Conservation (phyloP, 2,113 vertebrate species). For the Macquaria australasica region DNA sequence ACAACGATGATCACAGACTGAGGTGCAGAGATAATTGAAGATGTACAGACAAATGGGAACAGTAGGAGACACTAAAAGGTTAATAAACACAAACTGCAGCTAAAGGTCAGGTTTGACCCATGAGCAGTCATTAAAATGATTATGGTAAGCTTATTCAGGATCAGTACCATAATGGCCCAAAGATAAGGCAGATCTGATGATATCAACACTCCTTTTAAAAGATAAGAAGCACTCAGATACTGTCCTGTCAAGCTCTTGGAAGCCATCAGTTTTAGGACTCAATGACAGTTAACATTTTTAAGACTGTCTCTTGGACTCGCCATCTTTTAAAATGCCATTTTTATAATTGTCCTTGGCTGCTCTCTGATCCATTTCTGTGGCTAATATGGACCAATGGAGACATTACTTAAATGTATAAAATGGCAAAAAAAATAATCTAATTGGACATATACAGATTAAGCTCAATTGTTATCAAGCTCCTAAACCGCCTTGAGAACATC, state of each 20-base stretch:
- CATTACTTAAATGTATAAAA: background rate
- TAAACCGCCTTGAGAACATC: background rate
- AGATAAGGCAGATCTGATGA: background rate
- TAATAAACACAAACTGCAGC: slow-evolving; percentile 27
- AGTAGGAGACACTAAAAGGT: background rate
- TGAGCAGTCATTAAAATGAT: slow-evolving; percentile 13
- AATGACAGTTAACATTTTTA: background rate
- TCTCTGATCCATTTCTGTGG: background rate
- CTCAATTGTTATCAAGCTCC: background rate
- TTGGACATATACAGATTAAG: background rate
- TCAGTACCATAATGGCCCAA: background rate
- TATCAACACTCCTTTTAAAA: background rate
- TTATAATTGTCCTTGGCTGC: background rate
- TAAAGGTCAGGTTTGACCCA: slow-evolving; percentile 23
- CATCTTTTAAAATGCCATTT: background rate
- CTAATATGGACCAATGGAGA: background rate
- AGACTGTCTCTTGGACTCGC: background rate
- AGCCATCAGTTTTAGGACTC: background rate
- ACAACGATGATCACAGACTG: too few species aligned
- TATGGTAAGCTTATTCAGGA: background rate
- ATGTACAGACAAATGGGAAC: background rate
- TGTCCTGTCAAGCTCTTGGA: background rate
- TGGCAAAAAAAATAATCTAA: background rate
- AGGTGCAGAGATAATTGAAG: slow-evolving; percentile 1
- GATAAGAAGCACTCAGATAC: background rate